phyloP scores from a whole-genome alignment of 1,140 invertebrate species.

The Macrocentrus cingulum region DNA sequence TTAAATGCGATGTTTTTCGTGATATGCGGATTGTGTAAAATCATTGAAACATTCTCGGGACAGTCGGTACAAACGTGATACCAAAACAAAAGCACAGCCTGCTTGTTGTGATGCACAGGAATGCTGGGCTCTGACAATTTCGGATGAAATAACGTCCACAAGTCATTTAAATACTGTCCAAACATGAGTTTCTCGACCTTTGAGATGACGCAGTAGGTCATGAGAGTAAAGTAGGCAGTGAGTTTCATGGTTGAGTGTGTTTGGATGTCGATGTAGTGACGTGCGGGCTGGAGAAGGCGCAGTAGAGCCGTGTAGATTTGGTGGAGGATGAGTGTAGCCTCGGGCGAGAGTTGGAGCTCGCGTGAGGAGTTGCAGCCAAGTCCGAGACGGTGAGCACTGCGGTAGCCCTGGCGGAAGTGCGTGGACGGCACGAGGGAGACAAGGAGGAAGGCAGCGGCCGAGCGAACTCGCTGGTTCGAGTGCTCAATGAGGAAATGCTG shows the following conservation, averaged over 20 bases:
- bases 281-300: slow-evolving; percentile 75
- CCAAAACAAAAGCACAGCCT: slow-evolving; percentile 89
- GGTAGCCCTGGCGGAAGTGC: slow-evolving; percentile 84
- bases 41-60: slow-evolving; percentile 86
- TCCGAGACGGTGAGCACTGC: slow-evolving; percentile 62
- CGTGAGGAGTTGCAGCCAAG: slow-evolving; percentile 51
- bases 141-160: slow-evolving; percentile 93
- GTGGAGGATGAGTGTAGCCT: slow-evolving; percentile 79
- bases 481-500: slow-evolving; percentile 87
- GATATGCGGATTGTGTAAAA: slow-evolving; percentile 79
- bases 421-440: slow-evolving; percentile 86
- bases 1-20: slow-evolving; percentile 95
- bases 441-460: slow-evolving; percentile 81
- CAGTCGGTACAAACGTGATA: slow-evolving; percentile 89
- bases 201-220: slow-evolving; percentile 87
- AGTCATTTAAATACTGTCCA: slow-evolving; percentile 83
- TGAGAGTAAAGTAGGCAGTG: slow-evolving; percentile 86
- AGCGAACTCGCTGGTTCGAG: slow-evolving; percentile 81
- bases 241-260: slow-evolving; percentile 88
- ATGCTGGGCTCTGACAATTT: slow-evolving; percentile 93
- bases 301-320: slow-evolving; percentile 81
- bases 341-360: slow-evolving; percentile 63
- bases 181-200: slow-evolving; percentile 91
- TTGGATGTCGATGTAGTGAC: slow-evolving; percentile 81
- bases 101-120: slow-evolving; percentile 93